These are phyloP conservation scores for Butorides virescens DNA, from an alignment of 2,113 vertebrate genomes.

Conservation along the genomic window DNA sequence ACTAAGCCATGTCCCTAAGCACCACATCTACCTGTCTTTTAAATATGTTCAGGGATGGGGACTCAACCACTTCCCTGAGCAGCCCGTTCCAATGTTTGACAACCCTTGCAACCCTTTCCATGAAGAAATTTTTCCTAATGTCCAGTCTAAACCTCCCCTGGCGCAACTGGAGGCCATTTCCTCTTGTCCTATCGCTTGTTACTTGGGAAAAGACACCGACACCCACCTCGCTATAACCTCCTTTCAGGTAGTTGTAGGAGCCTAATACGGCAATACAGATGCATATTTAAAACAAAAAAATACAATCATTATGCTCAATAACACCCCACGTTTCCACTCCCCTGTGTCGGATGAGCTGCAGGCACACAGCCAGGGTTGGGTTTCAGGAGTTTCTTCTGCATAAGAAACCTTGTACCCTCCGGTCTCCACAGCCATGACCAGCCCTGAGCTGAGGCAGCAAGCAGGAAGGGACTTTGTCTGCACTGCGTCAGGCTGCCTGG, in stretches of 20 bases:
- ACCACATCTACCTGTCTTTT: not conserved
- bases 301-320: not conserved
- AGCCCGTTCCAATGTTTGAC: not conserved
- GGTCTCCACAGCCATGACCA: not conserved
- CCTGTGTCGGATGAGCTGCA: not conserved
- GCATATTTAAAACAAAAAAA: too few relatives aligned
- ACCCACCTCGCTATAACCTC: not conserved
- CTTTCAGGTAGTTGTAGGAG: not conserved
- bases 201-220: not conserved
- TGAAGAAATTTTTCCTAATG: not conserved
- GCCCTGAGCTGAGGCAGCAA: not conserved
- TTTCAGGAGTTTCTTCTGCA: not conserved
- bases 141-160: not conserved
- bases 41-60: not conserved
- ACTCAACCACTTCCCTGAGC: not conserved
- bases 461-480: not conserved
- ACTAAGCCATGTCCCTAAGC: not conserved
- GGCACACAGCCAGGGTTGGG: not conserved
- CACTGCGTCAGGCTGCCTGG: not conserved
- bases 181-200: not conserved
- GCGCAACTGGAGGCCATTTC: not conserved
- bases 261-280: not conserved
- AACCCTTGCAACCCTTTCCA: not conserved
- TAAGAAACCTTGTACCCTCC: not conserved
- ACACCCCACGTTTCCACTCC: not conserved